phyloP scores from a whole-genome alignment of 2,797 vertebrate genomes.

The Sebastes nivosus region DNA sequence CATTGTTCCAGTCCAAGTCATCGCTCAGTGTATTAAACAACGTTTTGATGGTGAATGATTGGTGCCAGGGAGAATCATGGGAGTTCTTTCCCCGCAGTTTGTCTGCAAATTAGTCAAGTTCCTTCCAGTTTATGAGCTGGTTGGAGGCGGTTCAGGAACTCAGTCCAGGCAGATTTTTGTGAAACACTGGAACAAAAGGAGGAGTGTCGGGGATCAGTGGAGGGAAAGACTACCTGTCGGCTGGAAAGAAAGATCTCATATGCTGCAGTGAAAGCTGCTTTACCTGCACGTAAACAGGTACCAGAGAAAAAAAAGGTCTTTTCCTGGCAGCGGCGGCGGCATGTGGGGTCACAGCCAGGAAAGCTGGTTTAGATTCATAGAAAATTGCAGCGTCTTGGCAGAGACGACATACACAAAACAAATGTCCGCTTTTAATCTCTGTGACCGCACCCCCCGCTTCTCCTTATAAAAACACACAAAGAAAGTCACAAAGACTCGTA shows the following conservation, averaged over 20 bases:
- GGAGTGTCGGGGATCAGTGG: neutral
- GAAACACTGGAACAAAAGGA: conserved; percentile 17
- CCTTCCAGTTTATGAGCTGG: conserved; percentile 55
- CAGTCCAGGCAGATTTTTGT: conserved; percentile 17
- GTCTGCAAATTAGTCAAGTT: conserved; percentile 63
- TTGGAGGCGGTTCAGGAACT: conserved; percentile 45
- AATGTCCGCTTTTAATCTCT: conserved; percentile 74
- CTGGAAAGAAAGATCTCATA: conserved; percentile 60
- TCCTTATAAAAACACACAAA: conserved; percentile 46
- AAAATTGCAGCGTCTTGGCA: conserved; percentile 77
- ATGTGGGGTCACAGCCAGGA: conserved; percentile 69
- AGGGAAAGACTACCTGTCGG: conserved; percentile 41
- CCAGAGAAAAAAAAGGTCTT: conserved; percentile 49
- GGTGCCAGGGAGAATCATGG: conserved; percentile 44
- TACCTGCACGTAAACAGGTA: conserved; percentile 82
- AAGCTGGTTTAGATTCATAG: conserved; percentile 81
- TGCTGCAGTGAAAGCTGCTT: conserved; percentile 52
- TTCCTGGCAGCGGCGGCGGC: conserved; percentile 70
- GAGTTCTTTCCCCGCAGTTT: conserved; percentile 48
- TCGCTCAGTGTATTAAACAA: neutral
- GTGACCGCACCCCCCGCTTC: conserved; percentile 32
- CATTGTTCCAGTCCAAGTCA: conserved; percentile 38
- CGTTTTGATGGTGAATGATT: conserved; percentile 27
- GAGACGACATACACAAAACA: conserved; percentile 71
- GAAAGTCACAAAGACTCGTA: conserved; percentile 66